Base-by-base conservation (phyloP, 2,113 vertebrate species). In the Theristicus caerulescens region DNA sequence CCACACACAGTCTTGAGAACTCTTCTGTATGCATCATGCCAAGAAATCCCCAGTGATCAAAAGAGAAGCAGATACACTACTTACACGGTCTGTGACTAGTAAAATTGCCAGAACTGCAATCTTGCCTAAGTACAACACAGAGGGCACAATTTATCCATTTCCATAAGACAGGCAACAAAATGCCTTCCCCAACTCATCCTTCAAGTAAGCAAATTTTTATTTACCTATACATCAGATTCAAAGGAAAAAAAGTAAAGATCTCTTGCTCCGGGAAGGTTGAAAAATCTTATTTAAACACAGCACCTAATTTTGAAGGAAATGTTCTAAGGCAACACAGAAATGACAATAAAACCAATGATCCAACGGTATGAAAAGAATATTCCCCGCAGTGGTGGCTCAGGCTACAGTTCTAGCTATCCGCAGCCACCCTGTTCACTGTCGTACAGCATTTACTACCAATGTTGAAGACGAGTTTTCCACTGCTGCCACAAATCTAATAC, bases 11-110 rank as follows among this genome's bases (percentile, higher is more conserved):
- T 31, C 25, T 66, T 1, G 0, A 73, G 49, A 44, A 38, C 49
- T 49, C 9, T 1, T 44, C 51, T 52, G 38, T 11, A 25, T 0
- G 1, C 6, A 11, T 26, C 31, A 3, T 7, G 22, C 59, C 67
- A 61, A 24, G 16, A 66, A 89, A 87, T 34, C 38, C 42, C 19
- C 13, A 12, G 13, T 10, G 29, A 67, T 21, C 10, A 0, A 6
- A 59, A 42, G 64, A 65, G 22, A 34, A 42, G 38, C 51, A 76
- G 57, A 31, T 16, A 59, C 11, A 13, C 29, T 9, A 26, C 44
- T 59, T 25, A 47, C 14, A 26, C 0, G 1, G 24, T 11, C 32
- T 31, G 58, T 16, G 25, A 42, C 18, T 13, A 13, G 42, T 32
- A 65, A 59, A 61, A 67, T 7, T 22, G 21, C 47, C 1, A 0